Evolutionary conservation across 2,797 vertebrate genomes (phyloP).

Genomic region (Notamacropus eugenii): DNA sequence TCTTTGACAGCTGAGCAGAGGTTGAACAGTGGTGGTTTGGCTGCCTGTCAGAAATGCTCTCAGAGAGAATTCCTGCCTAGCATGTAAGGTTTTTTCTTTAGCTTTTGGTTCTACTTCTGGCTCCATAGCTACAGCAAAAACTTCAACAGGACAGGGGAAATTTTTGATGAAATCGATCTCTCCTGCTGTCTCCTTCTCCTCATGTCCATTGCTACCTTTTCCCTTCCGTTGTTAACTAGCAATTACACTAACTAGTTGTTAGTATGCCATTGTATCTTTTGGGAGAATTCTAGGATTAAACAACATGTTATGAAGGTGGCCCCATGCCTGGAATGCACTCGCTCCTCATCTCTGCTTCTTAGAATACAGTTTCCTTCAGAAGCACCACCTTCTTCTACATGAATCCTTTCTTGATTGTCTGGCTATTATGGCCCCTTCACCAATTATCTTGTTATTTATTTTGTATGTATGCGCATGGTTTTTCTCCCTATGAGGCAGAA

Average conservation of each 20-base stretch:
- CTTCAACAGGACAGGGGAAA: not conserved
- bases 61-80: not conserved
- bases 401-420: not conserved
- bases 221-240: not conserved
- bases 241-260: not conserved
- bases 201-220: not conserved
- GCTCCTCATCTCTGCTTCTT: not conserved
- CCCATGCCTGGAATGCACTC: not conserved
- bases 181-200: not conserved
- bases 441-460: not conserved
- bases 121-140: not conserved
- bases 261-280: not conserved
- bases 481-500: not conserved
- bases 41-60: not conserved
- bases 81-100: not conserved
- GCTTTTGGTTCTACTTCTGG: not conserved
- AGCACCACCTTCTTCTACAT: not conserved
- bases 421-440: not conserved
- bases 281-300: not conserved
- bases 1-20: not conserved
- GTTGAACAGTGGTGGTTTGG: not conserved
- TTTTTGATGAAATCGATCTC: not conserved
- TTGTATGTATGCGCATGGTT: not conserved
- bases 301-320: not conserved
- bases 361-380: not conserved